Conservation (phyloP, 1,140 invertebrate genomes). For the Ptiloglossa arizonensis region DNA sequence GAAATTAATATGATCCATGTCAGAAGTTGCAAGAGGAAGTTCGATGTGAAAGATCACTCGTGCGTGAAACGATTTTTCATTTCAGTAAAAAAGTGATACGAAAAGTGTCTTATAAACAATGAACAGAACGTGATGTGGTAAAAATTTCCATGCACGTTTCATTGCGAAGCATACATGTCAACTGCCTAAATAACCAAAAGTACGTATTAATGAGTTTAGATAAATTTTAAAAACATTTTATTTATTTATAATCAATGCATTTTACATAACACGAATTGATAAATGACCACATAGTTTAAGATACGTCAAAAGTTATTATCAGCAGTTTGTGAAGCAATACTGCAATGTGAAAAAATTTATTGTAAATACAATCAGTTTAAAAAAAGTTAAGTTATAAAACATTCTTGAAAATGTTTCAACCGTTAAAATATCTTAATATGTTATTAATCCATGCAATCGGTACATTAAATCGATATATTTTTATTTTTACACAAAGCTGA, state of each 20-base stretch:
- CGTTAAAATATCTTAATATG: too few species aligned
- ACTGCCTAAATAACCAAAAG: conserved; percentile 21
- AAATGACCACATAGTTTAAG: not conserved
- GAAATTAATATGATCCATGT: conserved; percentile 30
- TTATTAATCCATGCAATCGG: not conserved
- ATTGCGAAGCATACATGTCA: conserved; percentile 5
- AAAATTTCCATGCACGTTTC: not conserved
- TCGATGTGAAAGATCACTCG: conserved; percentile 8
- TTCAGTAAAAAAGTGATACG: not conserved
- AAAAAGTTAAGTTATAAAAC: not conserved
- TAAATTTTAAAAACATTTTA: not conserved
- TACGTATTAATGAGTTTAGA: conserved; percentile 15
- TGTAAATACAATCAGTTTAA: not conserved
- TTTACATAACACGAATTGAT: not conserved
- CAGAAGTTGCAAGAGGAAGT: not conserved
- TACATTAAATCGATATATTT: not conserved
- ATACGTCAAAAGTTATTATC: not conserved
- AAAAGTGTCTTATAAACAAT: not conserved
- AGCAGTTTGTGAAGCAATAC: not conserved
- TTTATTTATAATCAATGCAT: not conserved
- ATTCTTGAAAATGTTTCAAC: not conserved
- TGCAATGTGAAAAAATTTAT: conserved; percentile 23
- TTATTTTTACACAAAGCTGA: not conserved
- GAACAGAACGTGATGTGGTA: conserved; percentile 14
- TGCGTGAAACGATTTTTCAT: not conserved